Evolutionary conservation across 2,797 vertebrate genomes (phyloP).

Genomic region (Cyclopterus lumpus): DNA sequence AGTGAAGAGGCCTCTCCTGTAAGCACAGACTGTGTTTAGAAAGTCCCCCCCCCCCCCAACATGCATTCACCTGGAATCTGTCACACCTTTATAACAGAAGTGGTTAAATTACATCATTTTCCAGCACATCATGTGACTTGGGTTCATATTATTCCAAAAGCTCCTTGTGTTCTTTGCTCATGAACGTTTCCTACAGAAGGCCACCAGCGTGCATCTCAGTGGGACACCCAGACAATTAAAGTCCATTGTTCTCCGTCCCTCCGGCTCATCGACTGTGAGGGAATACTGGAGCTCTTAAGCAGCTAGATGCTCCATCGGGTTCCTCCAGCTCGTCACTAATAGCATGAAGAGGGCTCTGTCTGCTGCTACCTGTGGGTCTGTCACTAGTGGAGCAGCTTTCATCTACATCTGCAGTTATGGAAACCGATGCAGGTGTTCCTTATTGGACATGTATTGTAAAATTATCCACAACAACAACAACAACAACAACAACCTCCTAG

Average conservation of each 20-base stretch:
- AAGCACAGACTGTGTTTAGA: constrained; percentile 36
- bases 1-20: constrained; percentile 60
- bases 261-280: not conserved
- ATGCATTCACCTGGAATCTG: not conserved
- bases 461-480: not conserved
- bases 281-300: too few species aligned
- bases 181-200: not conserved
- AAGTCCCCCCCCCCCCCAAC: too few species aligned
- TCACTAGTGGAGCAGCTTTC: not conserved
- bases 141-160: not conserved
- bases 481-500: not conserved
- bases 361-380: not conserved
- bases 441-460: not conserved
- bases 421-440: not conserved
- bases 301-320: too few species aligned
- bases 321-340: too few species aligned
- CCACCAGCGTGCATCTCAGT: not conserved
- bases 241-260: too few species aligned
- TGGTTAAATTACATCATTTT: not conserved
- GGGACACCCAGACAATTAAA: not conserved
- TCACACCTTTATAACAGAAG: not conserved
- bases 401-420: not conserved
- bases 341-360: too few species aligned
- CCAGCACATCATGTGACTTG: not conserved
- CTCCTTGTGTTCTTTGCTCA: not conserved